phyloP scores from a whole-genome alignment of 2,888 invertebrate species.

The Drosophila merina region DNA sequence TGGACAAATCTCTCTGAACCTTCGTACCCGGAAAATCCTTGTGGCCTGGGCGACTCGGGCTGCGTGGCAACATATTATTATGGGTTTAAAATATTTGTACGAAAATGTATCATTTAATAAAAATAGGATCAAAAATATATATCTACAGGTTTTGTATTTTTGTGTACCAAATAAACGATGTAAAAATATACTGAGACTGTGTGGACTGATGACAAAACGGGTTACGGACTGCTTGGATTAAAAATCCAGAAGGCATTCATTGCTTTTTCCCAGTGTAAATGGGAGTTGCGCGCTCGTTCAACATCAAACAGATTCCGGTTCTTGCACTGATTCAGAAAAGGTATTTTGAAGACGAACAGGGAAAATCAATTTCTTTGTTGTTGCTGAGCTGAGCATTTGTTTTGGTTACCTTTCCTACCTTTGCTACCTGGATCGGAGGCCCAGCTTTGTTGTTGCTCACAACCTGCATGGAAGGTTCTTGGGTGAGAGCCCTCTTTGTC shows the following conservation, averaged over 20 bases:
- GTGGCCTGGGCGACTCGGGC: background rate
- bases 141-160: background rate
- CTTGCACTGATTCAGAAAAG: conserved; percentile 70
- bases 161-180: no score
- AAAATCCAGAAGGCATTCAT: background rate
- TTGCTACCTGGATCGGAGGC: conserved; percentile 42
- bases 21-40: background rate
- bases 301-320: conserved; percentile 76
- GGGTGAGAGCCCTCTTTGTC: conserved; percentile 20
- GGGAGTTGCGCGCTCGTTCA: conserved; percentile 49
- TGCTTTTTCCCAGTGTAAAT: conserved; percentile 16
- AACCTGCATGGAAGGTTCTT: conserved; percentile 27
- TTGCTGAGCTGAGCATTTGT: conserved; percentile 41
- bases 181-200: no score
- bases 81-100: no score
- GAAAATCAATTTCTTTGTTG: conserved; percentile 77
- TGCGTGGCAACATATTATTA: background rate
- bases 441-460: conserved; percentile 21
- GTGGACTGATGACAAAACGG: background rate
- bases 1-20: background rate
- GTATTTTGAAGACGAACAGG: conserved; percentile 55
- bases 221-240: background rate
- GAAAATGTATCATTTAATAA: background rate
- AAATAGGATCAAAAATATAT: background rate
- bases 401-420: conserved; percentile 42